Evolutionary conservation across 37 sponge, comb jelly and placozoan genomes (phyloP), one percentile per base, ranked within the genome.

Genomic region (Petrosia ficiformis): DNA sequence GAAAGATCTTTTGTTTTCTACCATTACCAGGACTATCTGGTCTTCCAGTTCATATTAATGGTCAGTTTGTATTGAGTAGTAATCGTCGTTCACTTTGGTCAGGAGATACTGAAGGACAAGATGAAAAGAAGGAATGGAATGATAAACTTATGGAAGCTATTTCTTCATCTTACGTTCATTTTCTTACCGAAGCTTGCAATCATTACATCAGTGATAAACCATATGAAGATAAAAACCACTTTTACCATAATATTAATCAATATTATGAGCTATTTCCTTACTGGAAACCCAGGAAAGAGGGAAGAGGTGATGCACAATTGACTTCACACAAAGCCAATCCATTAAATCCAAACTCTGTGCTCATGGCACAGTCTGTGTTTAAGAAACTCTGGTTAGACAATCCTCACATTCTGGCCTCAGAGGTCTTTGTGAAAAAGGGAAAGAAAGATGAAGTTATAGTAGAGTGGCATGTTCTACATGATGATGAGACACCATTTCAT

Each of bases 21-120:
- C 93, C 93, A 21, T 76, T 93, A 19, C 90, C 90, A 56, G 39
- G 73, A 5, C 30, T 42, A 5, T 64, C 74, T 22, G 30, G 35
- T 26, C 70, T 88, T 54, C 90, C 86, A 28, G 82, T 93, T 30
- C 90, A 89, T 56, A 58, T 93, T 2, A 76, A 93, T 87, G 93
- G 90, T 5, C 79, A 85, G 73, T 93, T 93, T 61, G 64, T 80
- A 5, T 57, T 93, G 24, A 70, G 84, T 77, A 65, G 86, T 28
- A 65, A 67, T 43, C 80, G 90, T 25, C 59, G 90, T 69, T 59
- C 75, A 28, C 73, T 90, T 11, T 90, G 85, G 85, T 67, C 77
- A 48, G 61, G 70, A 33, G 40, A 70, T 14, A n/a, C n/a, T n/a
- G 59, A 30, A 41, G 59, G 2, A n/a, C 19, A 29, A 36, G 61